A percentile compares a stretch with the other conserved stretches of the same genome.
These are phyloP conservation scores for Yoshiicerus persimilis DNA, from an alignment of 1,140 invertebrate genomes.

Conservation along the genomic window DNA sequence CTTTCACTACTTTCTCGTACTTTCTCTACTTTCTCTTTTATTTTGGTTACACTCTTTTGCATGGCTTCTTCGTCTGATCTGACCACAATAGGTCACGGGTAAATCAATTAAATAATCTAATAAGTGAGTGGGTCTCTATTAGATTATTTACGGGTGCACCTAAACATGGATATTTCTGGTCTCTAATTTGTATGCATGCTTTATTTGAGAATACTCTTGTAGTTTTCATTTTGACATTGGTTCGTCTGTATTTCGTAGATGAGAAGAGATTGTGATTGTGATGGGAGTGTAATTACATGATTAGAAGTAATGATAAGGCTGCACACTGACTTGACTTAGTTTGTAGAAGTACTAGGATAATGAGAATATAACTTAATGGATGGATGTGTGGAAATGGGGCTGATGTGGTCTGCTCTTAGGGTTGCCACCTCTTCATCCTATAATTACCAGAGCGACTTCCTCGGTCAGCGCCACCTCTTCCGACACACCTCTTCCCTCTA, in stretches of 20 bases:
- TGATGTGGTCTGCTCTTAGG: neutral
- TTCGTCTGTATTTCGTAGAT: neutral
- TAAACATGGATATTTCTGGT: too few species aligned
- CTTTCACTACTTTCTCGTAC: constrained; percentile 29
- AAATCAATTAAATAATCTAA: neutral
- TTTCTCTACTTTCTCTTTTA: neutral
- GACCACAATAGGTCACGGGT: too few species aligned
- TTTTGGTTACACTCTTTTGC: neutral
- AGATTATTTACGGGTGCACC: too few species aligned
- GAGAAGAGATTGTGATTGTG: neutral
- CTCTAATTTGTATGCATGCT: neutral
- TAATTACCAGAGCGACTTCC: neutral
- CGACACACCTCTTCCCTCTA: neutral
- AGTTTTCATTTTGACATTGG: neutral
- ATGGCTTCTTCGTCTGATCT: too few species aligned
- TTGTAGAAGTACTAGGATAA: neutral
- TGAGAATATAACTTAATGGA: neutral
- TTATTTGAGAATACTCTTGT: neutral
- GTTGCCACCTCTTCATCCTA: constrained; percentile 9
- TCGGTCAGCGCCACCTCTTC: neutral
- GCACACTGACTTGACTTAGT: too few species aligned
- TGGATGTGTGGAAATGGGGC: neutral
- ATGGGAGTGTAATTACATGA: neutral
- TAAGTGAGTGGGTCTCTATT: neutral
- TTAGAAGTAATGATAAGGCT: neutral